Evolutionary conservation across 2,888 invertebrate species (phyloP).

Genomic region (Drosophila maculinotata): DNA sequence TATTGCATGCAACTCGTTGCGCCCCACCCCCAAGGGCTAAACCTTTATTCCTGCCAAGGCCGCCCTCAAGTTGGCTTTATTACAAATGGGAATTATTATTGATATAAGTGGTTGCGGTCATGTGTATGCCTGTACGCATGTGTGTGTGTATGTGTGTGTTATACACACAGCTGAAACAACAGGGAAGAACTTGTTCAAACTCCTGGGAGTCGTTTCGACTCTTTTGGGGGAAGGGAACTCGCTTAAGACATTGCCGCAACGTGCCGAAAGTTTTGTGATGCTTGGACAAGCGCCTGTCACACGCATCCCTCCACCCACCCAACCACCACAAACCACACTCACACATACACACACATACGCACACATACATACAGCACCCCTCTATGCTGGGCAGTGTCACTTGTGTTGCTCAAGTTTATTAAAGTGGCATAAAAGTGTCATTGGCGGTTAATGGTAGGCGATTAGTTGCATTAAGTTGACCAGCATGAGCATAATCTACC

Average conservation of each 20-base stretch:
- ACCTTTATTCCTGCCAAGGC: conserved; percentile 23
- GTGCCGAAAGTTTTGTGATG: conserved; percentile 69
- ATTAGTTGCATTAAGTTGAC: conserved; percentile 71
- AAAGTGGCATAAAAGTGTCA: conserved; percentile 82
- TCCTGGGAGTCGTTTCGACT: conserved; percentile 43
- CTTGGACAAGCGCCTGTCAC: conserved; percentile 58
- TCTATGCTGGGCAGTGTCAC: conserved; percentile 30
- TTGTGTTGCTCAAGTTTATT: conserved; percentile 75
- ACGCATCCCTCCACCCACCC: conserved; percentile 37
- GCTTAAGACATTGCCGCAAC: conserved; percentile 67
- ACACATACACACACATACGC: conserved; percentile 9
- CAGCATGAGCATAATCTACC: conserved; percentile 16
- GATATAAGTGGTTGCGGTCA: conserved; percentile 59
- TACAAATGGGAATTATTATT: conserved; percentile 70
- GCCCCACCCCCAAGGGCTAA: conserved; percentile 12
- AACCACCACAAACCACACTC: conserved; percentile 7
- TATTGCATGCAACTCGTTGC: conserved; percentile 39
- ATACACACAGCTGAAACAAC: conserved; percentile 33
- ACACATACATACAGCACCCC: conserved; percentile 1
- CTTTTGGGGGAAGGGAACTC: conserved; percentile 3
- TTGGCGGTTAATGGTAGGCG: conserved; percentile 74
- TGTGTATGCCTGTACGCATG: conserved; percentile 8
- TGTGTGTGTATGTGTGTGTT: conserved; percentile 17
- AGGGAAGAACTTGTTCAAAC: conserved; percentile 50
- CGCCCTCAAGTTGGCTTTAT: conserved; percentile 48